These are phyloP conservation scores for Eupithecia insigniata DNA, from an alignment of 2,888 invertebrate species.

Conservation along the genomic window DNA sequence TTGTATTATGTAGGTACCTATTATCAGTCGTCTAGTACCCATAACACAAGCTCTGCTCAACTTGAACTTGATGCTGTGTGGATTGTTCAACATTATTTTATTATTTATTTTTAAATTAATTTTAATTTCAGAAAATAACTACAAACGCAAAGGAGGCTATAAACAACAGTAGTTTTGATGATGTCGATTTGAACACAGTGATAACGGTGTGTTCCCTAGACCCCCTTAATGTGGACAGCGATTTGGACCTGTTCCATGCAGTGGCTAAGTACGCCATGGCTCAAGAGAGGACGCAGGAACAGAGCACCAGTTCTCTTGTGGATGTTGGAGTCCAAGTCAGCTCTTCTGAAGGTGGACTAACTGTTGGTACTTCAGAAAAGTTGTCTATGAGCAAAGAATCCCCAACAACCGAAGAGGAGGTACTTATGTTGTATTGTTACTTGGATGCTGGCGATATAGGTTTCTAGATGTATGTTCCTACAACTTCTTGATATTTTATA, in stretches of 20 bases:
- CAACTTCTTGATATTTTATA: conserved; percentile 39
- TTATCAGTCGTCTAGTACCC: no score
- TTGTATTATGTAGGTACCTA: no score
- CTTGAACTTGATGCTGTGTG: no score
- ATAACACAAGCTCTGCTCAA: no score
- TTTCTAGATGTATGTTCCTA: background rate
- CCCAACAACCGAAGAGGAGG: conserved; percentile 65
- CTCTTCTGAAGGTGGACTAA: background rate
- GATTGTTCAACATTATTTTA: no score
- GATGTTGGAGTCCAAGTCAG: conserved; percentile 49
- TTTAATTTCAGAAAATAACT: conserved; percentile 86
- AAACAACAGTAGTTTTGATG: conserved; percentile 89
- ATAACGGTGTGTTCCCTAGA: conserved; percentile 90
- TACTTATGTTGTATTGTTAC: background rate
- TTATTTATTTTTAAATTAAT: no score
- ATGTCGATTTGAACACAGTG: conserved; percentile 89
- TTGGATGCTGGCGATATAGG: background rate
- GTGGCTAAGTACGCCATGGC: conserved; percentile 83
- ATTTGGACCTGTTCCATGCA: conserved; percentile 90
- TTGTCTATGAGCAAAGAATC: conserved; percentile 70
- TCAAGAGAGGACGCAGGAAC: conserved; percentile 61
- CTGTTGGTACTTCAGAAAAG: conserved; percentile 53
- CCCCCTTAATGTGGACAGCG: conserved; percentile 88
- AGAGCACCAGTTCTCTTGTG: conserved; percentile 60
- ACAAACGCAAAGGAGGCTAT: conserved; percentile 90